A percentile compares a stretch with the other conserved stretches of the same genome.
These are phyloP conservation scores for Caenorhabditis sinica DNA, from an alignment of 2,888 invertebrate genomes.

Conservation along the genomic window DNA sequence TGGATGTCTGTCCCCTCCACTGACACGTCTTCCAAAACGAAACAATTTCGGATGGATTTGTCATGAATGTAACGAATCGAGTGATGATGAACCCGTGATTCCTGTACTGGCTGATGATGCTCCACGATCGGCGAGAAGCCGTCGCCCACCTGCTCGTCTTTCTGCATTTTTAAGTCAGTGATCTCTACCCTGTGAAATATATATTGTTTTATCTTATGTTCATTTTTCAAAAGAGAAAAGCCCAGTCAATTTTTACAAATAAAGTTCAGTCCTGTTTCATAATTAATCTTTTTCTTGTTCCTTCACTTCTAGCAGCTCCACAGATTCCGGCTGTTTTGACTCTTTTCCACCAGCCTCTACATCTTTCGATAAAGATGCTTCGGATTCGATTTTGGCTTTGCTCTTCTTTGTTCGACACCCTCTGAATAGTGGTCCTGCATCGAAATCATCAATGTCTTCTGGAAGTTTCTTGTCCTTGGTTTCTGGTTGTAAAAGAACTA, in stretches of 20 bases:
- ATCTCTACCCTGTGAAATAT: background rate
- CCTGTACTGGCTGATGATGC: background rate
- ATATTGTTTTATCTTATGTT: no score
- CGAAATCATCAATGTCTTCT: conserved; percentile 78
- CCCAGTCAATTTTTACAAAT: conserved; percentile 44
- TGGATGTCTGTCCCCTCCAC: conserved; percentile 94
- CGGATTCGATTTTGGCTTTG: background rate
- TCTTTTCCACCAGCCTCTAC: background rate
- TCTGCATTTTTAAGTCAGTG: conserved; percentile 35
- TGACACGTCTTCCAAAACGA: conserved; percentile 86
- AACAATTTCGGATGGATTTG: conserved; percentile 68
- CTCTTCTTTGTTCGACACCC: conserved; percentile 24
- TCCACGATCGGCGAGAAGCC: conserved; percentile 15
- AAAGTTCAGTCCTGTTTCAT: background rate
- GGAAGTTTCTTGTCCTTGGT: conserved; percentile 74
- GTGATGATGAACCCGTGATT: conserved; percentile 37
- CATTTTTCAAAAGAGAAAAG: no score
- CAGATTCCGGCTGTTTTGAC: conserved; percentile 1
- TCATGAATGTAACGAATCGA: conserved; percentile 63
- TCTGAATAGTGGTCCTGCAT: conserved; percentile 72
- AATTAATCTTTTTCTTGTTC: background rate
- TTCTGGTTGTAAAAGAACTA: conserved; percentile 77
- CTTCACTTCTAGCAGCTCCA: conserved; percentile 25
- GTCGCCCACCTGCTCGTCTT: conserved; percentile 53
- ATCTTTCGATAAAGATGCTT: background rate